A percentile compares a stretch with the other conserved stretches of the same genome.
phyloP scores from a whole-genome alignment of 1,140 invertebrate species.

The Drosophila kohkoa region DNA sequence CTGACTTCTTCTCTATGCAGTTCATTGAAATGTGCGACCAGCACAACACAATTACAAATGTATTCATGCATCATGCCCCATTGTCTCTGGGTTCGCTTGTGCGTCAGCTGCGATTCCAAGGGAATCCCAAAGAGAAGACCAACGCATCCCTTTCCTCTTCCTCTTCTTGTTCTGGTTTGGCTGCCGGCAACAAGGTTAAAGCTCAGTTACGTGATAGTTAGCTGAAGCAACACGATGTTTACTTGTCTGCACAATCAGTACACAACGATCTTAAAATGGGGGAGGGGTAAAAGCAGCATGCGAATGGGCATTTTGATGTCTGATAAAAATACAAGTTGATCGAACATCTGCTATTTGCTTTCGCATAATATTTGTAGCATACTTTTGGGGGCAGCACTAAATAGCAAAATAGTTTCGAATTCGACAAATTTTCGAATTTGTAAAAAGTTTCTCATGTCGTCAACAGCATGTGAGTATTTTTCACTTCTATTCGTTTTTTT shows the following conservation, averaged over 20 bases:
- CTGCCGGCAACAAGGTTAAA: conserved; percentile 62
- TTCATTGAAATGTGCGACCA: conserved; percentile 74
- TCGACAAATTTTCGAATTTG: no score
- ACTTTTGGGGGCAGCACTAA: not conserved
- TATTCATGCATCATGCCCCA: conserved; percentile 60
- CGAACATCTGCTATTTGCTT: not conserved
- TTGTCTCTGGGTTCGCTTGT: conserved; percentile 45
- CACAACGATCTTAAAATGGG: not conserved
- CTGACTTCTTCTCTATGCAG: conserved; percentile 38
- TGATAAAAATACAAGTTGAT: not conserved
- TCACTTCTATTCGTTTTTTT: not conserved
- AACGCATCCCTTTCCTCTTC: conserved; percentile 10
- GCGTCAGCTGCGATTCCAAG: conserved; percentile 48
- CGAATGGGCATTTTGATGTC: not conserved
- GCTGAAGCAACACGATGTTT: not conserved
- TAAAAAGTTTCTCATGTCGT: no score
- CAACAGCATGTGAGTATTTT: no score
- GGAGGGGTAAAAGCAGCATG: no score
- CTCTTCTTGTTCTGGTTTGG: conserved; percentile 25
- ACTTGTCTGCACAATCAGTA: not conserved
- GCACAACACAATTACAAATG: conserved; percentile 70
- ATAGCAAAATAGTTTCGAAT: not conserved
- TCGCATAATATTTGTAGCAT: not conserved
- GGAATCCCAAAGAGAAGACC: not conserved
- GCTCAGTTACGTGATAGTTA: conserved; percentile 66